phyloP scores from a whole-genome alignment of 2,113 vertebrate species.

The Oryzias celebensis region DNA sequence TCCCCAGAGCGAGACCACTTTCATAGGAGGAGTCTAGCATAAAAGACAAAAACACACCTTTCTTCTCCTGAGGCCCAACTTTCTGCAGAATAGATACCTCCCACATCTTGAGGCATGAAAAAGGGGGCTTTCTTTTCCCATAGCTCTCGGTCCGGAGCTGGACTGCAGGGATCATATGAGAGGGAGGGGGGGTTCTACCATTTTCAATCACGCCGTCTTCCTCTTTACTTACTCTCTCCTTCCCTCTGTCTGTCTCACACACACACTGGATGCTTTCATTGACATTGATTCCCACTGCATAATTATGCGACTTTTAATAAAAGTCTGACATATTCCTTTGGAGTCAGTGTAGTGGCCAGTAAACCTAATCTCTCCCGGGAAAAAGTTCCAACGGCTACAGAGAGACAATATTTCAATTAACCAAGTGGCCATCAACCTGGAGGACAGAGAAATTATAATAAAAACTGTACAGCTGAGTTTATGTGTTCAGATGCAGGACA shows the following conservation, averaged over 20 bases:
- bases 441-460: conserved; percentile 54
- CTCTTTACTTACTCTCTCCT: conserved; percentile 41
- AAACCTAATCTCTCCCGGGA: conserved; percentile 76
- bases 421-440: conserved; percentile 65
- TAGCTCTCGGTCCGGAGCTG: conserved; percentile 48
- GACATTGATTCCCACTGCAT: conserved; percentile 82
- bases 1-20: conserved; percentile 78
- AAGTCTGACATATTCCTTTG: conserved; percentile 76
- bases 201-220: conserved; percentile 82
- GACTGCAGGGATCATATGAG: conserved; percentile 78
- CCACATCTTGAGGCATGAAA: conserved; percentile 79
- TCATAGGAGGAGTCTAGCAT: conserved; percentile 65
- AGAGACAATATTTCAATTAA: conserved; percentile 81
- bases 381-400: conserved; percentile 58
- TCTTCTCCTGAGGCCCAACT: conserved; percentile 81
- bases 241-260: conserved; percentile 3
- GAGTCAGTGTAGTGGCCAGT: conserved; percentile 68
- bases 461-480: conserved; percentile 35
- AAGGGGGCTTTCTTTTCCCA: conserved; percentile 75
- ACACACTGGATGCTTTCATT: conserved; percentile 63
- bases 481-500: conserved; percentile 58
- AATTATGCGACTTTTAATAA: conserved; percentile 89
- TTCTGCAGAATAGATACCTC: conserved; percentile 79
- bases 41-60: conserved; percentile 83
- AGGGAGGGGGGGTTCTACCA: conserved; percentile 72